These are phyloP conservation scores for Tamias sibiricus DNA, from an alignment of 2,113 vertebrate genomes.

Conservation along the genomic window DNA sequence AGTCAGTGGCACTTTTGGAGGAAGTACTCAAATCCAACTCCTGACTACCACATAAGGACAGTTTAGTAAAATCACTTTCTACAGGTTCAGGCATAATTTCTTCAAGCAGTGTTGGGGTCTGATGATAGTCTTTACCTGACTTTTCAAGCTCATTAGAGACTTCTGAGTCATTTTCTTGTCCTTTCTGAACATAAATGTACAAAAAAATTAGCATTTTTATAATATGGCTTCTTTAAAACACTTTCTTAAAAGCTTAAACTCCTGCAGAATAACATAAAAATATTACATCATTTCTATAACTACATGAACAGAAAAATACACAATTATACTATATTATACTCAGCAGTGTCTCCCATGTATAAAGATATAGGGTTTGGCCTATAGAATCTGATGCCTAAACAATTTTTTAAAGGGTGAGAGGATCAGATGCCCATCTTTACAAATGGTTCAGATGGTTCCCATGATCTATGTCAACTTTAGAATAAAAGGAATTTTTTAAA, in stretches of 20 bases:
- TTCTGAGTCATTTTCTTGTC: conserved; percentile 61
- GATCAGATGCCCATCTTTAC: background rate
- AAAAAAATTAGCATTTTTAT: conserved; percentile 43
- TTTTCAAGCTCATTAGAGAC: conserved; percentile 25
- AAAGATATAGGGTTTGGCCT: background rate
- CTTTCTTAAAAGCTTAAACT: conserved; percentile 33
- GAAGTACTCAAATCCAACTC: conserved; percentile 45
- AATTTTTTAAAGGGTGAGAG: background rate
- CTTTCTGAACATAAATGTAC: conserved; percentile 78
- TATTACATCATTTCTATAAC: background rate
- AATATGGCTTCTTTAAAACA: conserved; percentile 39
- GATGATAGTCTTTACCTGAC: conserved; percentile 47
- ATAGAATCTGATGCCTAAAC: background rate
- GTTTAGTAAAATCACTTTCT: conserved; percentile 51
- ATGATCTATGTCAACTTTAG: conserved; percentile 35
- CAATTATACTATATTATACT: conserved; percentile 14
- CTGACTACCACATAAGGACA: background rate
- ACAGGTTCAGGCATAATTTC: conserved; percentile 46
- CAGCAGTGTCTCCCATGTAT: background rate
- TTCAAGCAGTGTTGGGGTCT: conserved; percentile 40
- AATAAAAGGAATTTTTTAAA: conserved; percentile 24
- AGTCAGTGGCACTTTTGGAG: conserved; percentile 29
- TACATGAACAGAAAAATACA: conserved; percentile 11
- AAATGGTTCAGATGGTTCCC: background rate
- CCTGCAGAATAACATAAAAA: conserved; percentile 33